Percentiles rank a stretch among this genome's conserved stretches.
These are phyloP conservation scores for Anolis apletophallus DNA, from an alignment of 2,797 vertebrate genomes.

Conservation along the genomic window DNA sequence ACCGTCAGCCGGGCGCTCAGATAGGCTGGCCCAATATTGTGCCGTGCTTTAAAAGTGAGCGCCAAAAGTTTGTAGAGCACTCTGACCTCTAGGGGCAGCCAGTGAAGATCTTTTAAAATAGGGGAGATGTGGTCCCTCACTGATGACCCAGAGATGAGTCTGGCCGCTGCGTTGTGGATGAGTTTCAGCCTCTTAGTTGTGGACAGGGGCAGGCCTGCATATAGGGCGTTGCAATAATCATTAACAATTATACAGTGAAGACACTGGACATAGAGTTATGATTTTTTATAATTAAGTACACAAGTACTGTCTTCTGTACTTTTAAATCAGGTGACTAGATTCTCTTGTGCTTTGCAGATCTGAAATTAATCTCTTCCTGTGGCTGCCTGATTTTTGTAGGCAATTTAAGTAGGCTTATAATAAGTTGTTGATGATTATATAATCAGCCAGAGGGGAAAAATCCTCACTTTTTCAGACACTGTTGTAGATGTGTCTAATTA, in stretches of 20 bases:
- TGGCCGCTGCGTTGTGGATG: no score
- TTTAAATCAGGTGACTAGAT: background rate
- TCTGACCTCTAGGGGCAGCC: no score
- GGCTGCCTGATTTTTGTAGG: background rate
- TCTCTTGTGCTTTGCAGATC: background rate
- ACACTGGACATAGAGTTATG: background rate
- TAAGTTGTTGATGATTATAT: background rate
- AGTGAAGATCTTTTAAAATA: no score
- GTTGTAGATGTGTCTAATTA: conserved; percentile 13
- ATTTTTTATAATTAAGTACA: background rate
- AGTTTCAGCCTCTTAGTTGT: no score
- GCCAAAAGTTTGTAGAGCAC: no score
- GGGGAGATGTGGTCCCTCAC: no score
- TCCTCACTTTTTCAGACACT: rapidly evolving
- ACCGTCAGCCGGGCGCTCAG: no score
- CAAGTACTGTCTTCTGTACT: background rate
- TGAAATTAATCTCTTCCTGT: background rate
- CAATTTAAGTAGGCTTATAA: background rate
- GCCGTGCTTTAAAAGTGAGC: no score
- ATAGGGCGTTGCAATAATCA: no score
- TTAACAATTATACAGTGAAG: background rate
- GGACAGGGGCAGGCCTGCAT: no score
- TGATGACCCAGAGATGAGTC: no score
- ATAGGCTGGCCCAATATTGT: no score
- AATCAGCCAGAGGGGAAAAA: background rate